Evolutionary conservation across 2,888 invertebrate genomes (phyloP).

Genomic region (Candidula unifasciata): DNA sequence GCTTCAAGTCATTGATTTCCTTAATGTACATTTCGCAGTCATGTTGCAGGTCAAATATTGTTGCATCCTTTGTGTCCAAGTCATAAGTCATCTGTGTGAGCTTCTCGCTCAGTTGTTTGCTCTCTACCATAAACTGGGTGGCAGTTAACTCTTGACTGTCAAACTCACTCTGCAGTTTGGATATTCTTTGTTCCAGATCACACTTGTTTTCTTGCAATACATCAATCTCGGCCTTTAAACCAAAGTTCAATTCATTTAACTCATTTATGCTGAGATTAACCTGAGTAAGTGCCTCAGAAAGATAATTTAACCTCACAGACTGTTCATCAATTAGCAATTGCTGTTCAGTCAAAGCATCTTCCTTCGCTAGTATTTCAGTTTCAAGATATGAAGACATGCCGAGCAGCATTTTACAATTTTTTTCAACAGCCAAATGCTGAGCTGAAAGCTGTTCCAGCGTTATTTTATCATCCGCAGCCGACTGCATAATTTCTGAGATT

Average conservation of each 20-base stretch:
- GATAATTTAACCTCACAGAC: not conserved
- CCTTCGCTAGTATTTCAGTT: conserved; percentile 30
- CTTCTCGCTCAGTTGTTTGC: conserved; percentile 41
- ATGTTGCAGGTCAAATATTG: conserved; percentile 24
- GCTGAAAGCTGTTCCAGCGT: not conserved
- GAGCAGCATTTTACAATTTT: conserved; percentile 7
- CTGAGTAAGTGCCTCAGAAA: conserved; percentile 11
- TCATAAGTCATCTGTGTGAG: conserved; percentile 24
- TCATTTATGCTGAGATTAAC: not conserved
- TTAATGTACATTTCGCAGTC: conserved; percentile 41
- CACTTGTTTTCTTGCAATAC: conserved; percentile 7
- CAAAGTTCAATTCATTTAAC: conserved; percentile 24
- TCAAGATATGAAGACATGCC: conserved; percentile 12
- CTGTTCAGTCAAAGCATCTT: conserved; percentile 10
- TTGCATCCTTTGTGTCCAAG: conserved; percentile 28
- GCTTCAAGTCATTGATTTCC: conserved; percentile 47
- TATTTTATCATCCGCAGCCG: not conserved
- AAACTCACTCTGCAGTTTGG: conserved; percentile 37
- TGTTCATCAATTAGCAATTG: not conserved
- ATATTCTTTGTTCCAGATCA: conserved; percentile 43
- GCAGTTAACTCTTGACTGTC: conserved; percentile 32
- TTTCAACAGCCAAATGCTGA: not conserved
- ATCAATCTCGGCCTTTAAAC: conserved; percentile 24
- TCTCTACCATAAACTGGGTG: conserved; percentile 40
- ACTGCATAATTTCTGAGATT: conserved; percentile 29